Percentiles rank a stretch among this genome's conserved stretches.
Evolutionary conservation across 2,113 vertebrate genomes (phyloP).

Genomic region (Megaptera novaeangliae): DNA sequence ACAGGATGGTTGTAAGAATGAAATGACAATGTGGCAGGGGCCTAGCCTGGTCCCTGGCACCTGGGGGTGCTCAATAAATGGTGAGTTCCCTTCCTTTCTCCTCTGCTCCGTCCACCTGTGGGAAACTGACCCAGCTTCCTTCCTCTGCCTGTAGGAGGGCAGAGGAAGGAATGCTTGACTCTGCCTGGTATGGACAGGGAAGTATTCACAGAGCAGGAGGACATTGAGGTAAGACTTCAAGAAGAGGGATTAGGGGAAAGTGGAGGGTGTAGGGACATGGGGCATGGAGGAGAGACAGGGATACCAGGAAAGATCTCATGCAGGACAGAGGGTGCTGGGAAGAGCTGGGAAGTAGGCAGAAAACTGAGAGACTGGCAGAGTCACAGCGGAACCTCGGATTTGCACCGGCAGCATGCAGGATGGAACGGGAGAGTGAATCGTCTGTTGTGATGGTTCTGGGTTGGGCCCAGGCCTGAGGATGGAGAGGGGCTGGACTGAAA

Average conservation of each 20-base stretch:
- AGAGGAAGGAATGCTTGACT: neutral
- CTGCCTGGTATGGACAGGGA: neutral
- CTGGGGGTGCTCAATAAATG: neutral
- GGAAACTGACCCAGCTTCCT: neutral
- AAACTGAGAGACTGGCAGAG: neutral
- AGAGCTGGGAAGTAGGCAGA: neutral
- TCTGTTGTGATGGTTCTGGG: neutral
- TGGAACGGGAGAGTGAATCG: neutral
- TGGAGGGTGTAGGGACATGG: neutral
- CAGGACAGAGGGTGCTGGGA: neutral
- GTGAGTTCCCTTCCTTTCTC: neutral
- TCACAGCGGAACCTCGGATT: accelerated
- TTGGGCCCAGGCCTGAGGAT: neutral
- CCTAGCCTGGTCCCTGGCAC: neutral
- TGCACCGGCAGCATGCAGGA: accelerated
- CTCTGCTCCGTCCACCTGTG: neutral
- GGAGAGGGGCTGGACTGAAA: neutral
- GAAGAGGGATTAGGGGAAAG: neutral
- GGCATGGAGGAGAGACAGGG: neutral
- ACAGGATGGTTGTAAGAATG: neutral
- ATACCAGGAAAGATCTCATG: neutral
- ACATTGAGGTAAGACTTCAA: neutral
- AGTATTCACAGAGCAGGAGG: neutral
- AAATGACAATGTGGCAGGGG: neutral
- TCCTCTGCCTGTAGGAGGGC: neutral